Base-by-base conservation (phyloP, 2,797 vertebrate species). In the Syndactyla subalaris region DNA sequence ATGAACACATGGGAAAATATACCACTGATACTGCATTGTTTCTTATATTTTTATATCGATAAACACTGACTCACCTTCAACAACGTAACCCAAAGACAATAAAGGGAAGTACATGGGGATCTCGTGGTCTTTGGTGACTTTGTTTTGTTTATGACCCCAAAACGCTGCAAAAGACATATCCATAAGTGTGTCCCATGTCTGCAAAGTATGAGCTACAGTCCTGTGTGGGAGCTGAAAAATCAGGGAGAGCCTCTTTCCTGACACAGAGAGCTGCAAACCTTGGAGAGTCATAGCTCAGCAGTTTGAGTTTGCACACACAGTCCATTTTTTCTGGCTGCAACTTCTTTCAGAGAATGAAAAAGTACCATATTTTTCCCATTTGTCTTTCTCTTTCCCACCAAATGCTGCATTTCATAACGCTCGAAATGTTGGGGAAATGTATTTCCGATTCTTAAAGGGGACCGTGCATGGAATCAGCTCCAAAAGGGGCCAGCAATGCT, bases 31-130 rank as follows among this genome's bases (percentile, higher is more conserved):
- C 74, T 10, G 54, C 94, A 89, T 97, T 96, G 95, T 95, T 96
- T 29, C 85, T 94, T n/a, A 65, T 1, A 43, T 73, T 95, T 91
- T 94, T 89, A 54, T 92, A 94, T 94, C 27, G 57, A 92, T 79
- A 96, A 96, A 95, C 94, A 91, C 89, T 96, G 96, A 94, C 87
- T 96, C 93, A 95, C 95, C 83, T 95, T 67, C 83, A 86, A 34
- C 89, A 93, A 65, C 83, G 36, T 2, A 84, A 90, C 30, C 73
- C 83, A 16, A 58, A 81, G 49, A 95, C 93, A 97, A 96, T 96
- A 59, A 83, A n/a, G 93, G 95, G 93, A 95, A 95, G 93, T 93
- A 95, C 94, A 43, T 24, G 46, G 80, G 85, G 85, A 96, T 88
- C 92, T 89, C 39, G 12, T 51, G 68, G 21, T 85, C 82, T 91